phyloP scores from a whole-genome alignment of 1,140 invertebrate species.

The Dolichoris vasculosae region DNA sequence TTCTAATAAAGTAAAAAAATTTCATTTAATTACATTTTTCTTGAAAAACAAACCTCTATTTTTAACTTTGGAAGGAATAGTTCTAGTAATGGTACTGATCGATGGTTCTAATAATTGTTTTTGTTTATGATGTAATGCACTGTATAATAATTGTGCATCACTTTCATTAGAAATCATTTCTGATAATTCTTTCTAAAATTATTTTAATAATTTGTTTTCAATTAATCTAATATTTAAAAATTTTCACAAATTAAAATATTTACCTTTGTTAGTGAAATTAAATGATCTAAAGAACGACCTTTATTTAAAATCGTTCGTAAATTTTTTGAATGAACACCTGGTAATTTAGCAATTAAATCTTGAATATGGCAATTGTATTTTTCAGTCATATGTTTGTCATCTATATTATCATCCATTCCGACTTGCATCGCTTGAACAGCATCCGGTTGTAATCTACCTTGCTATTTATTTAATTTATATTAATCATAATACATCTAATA shows the following conservation, averaged over 20 bases:
- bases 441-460: constrained; percentile 87
- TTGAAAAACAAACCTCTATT: constrained; percentile 66
- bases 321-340: constrained; percentile 93
- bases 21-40: constrained; percentile 52
- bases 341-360: constrained; percentile 93
- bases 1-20: background rate
- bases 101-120: constrained; percentile 70
- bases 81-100: constrained; percentile 45
- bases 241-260: constrained; percentile 7
- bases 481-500: constrained; percentile 19
- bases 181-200: constrained; percentile 78
- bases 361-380: constrained; percentile 86
- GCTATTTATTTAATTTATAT: constrained; percentile 70
- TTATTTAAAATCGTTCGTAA: constrained; percentile 85
- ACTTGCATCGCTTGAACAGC: constrained; percentile 79
- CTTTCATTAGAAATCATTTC: constrained; percentile 81
- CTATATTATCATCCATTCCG: constrained; percentile 78
- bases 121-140: constrained; percentile 78
- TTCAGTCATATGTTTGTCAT: constrained; percentile 77
- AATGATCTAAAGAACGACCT: constrained; percentile 83
- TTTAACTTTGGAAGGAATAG: constrained; percentile 60
- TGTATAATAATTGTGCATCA: constrained; percentile 78
- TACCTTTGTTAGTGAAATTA: constrained; percentile 78
- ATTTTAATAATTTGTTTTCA: constrained; percentile 13
- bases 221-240: background rate